These are phyloP conservation scores for Philaenus spumarius DNA, from an alignment of 1,140 invertebrate genomes.

Conservation along the genomic window DNA sequence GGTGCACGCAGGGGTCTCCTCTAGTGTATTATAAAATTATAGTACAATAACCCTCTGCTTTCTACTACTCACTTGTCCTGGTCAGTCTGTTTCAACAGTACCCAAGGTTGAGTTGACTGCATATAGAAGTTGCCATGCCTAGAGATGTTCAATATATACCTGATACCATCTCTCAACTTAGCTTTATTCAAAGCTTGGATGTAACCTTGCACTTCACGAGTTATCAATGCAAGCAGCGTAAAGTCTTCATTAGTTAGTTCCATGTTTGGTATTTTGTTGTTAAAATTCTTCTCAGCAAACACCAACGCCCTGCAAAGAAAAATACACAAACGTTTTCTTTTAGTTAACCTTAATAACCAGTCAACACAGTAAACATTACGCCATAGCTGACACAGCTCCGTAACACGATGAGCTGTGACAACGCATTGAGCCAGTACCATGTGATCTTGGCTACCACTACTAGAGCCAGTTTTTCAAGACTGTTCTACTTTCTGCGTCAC, in stretches of 20 bases:
- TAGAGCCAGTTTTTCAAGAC: too few relatives aligned
- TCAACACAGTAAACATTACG: too few relatives aligned
- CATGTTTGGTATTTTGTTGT: conserved; percentile 67
- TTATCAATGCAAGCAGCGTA: conserved; percentile 70
- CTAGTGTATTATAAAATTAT: too few relatives aligned
- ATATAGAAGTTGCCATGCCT: conserved; percentile 94
- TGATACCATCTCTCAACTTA: conserved; percentile 79
- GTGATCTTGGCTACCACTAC: too few relatives aligned
- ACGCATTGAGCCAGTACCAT: too few relatives aligned
- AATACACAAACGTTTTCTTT: too few relatives aligned
- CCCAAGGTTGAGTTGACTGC: conserved; percentile 93
- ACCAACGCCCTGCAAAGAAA: conserved; percentile 59
- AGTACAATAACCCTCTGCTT: too few relatives aligned
- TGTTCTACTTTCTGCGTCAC: too few relatives aligned
- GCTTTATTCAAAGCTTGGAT: conserved; percentile 73
- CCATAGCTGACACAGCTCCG: too few relatives aligned
- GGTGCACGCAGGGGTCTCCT: too few relatives aligned
- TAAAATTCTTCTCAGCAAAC: conserved; percentile 85
- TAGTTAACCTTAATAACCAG: too few relatives aligned
- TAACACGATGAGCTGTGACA: too few relatives aligned
- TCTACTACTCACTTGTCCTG: conserved; percentile 67
- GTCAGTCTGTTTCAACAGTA: conserved; percentile 75
- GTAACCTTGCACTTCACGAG: conserved; percentile 75
- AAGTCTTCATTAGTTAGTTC: conserved; percentile 61
- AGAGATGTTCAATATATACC: conserved; percentile 80